phyloP scores from a whole-genome alignment of 1,140 invertebrate genomes.

The Philotrypesis tridentata region DNA sequence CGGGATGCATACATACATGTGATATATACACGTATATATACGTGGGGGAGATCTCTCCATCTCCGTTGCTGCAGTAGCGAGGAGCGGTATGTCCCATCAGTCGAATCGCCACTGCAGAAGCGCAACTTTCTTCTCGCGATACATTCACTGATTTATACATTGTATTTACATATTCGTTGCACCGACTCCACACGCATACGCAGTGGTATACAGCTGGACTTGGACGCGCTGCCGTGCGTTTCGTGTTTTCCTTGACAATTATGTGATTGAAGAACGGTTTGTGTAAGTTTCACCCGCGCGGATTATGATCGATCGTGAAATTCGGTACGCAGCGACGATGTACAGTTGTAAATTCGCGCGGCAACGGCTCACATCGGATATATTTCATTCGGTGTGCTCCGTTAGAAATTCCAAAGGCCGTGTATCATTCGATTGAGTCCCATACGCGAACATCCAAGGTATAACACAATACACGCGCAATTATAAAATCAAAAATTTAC shows the following conservation, averaged over 20 bases:
- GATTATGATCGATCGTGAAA: too few species aligned
- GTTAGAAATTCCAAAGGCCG: too few species aligned
- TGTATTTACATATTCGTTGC: not conserved
- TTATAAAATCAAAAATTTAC: too few species aligned
- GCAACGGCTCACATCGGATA: too few species aligned
- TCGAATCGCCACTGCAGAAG: not conserved
- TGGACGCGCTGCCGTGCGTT: not conserved
- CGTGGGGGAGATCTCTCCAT: constrained; percentile 3
- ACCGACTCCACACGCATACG: too few species aligned
- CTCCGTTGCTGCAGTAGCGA: not conserved
- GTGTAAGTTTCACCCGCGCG: not conserved
- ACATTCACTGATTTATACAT: not conserved
- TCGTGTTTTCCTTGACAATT: not conserved
- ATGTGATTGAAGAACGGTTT: not conserved
- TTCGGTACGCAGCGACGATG: too few species aligned
- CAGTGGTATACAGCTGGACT: too few species aligned
- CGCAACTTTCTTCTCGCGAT: not conserved
- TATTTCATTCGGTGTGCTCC: too few species aligned
- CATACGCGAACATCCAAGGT: too few species aligned
- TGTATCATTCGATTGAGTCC: too few species aligned
- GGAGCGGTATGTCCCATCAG: not conserved
- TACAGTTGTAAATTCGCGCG: too few species aligned
- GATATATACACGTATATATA: not conserved
- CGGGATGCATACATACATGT: not conserved
- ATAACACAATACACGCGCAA: too few species aligned